Evolutionary conservation across 2,888 invertebrate genomes (phyloP), one percentile per base, ranked within the genome.

Genomic region (Pristionchus maxplancki): DNA sequence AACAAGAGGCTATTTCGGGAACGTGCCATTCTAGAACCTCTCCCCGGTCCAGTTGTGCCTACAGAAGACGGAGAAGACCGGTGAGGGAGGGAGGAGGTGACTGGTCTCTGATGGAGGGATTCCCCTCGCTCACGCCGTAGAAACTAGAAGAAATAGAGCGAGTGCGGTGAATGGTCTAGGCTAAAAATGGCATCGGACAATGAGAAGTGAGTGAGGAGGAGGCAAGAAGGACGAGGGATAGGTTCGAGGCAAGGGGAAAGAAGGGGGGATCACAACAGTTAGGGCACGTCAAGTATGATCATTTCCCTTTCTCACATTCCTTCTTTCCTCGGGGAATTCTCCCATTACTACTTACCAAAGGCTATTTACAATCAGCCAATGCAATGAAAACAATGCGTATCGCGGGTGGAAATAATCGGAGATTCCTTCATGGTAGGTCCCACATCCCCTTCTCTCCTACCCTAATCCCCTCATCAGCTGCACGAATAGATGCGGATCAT

Each of bases 61-160:
- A 71, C 71, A 71, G 71, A 64, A 71, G 71, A 71, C 37, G 13
- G 71, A 20, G 58, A 1, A 4, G 5, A n/a, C 24, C 58, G 58
- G 15, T 31, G 67, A 34, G 17, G 34, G 34, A 28, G 31, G 67
- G 67, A 34, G 67, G 40, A 40, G 74, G 78, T 78, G 78, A 78
- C 78, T 78, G 78, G 78, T 78, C 78, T 74, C 71, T 74, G 71
- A 74, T 74, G 71, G 40, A 40, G 78, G 78, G 78, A 78, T 78
- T 78, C 78, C 78, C 71, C n/a, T 78, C 44, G 20, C 44, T 2
- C 37, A 20, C 34, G 37, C 37, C 37, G 44, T 44, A 6, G 28
- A 78, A 78, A 78, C 78, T 78, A n/a, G 78, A 71, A 71, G 71
- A 67, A 67, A 67, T 67, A 17, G 67, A 34, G 31, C 13, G 67